A percentile compares a stretch with the other conserved stretches of the same genome.
phyloP scores from a whole-genome alignment of 2,888 invertebrate genomes.

The Heliconius hortense region DNA sequence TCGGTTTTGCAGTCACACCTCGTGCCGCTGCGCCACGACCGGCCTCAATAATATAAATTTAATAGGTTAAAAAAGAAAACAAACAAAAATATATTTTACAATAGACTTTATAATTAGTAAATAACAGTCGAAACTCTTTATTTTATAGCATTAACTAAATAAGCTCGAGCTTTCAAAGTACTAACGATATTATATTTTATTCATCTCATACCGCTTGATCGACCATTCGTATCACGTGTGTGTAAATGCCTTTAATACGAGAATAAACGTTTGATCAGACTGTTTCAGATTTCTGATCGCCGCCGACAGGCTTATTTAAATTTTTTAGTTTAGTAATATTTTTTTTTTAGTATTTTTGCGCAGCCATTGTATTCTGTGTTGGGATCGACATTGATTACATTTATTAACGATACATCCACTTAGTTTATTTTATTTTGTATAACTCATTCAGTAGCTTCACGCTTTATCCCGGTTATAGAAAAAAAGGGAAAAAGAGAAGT shows the following conservation, averaged over 20 bases:
- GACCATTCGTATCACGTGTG: constrained; percentile 43
- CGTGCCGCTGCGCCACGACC: no score
- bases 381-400: constrained; percentile 2
- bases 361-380: constrained; percentile 15
- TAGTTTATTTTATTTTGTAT: not conserved
- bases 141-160: constrained; percentile 16
- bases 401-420: not conserved
- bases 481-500: no score
- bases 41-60: no score
- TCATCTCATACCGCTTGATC: constrained; percentile 38
- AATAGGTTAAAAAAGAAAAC: not conserved
- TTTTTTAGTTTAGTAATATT: not conserved
- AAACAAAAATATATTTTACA: constrained; percentile 5
- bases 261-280: constrained; percentile 41
- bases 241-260: constrained; percentile 46
- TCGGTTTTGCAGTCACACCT: no score
- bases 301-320: constrained; percentile 29
- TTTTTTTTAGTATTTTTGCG: constrained; percentile 11
- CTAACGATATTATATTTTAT: constrained; percentile 41
- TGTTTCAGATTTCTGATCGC: constrained; percentile 33
- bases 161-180: constrained; percentile 38
- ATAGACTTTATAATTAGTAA: constrained; percentile 36
- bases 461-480: no score
- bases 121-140: constrained; percentile 29
- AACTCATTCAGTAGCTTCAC: not conserved